Evolutionary conservation across 2,888 invertebrate species (phyloP).

Genomic region (Lithosia quadra): DNA sequence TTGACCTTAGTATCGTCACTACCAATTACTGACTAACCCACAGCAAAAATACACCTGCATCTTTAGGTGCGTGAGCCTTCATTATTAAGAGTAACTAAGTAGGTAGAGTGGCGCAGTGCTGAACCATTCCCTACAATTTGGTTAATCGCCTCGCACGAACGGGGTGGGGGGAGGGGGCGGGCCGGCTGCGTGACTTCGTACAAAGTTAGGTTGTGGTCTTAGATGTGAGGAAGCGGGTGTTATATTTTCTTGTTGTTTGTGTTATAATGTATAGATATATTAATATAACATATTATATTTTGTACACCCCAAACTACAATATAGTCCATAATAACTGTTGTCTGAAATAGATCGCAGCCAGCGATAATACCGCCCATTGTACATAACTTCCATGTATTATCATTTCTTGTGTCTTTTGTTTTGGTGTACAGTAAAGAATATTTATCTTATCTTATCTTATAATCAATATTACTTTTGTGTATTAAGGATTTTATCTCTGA

Average conservation of each 20-base stretch:
- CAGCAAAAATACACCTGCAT: slow-evolving; percentile 39
- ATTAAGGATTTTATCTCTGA: too few relatives aligned
- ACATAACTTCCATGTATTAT: too few relatives aligned
- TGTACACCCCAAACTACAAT: too few relatives aligned
- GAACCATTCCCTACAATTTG: slow-evolving; percentile 73
- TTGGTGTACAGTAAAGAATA: too few relatives aligned
- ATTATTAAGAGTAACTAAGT: slow-evolving; percentile 53
- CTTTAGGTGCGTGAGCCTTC: slow-evolving; percentile 46
- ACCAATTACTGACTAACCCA: slow-evolving; percentile 28
- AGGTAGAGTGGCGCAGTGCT: slow-evolving; percentile 66
- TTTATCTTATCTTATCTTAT: too few relatives aligned
- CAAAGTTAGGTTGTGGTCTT: slow-evolving; percentile 50
- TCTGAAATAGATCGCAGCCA: too few relatives aligned
- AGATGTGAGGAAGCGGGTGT: slow-evolving; percentile 20
- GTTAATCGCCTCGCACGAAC: slow-evolving; percentile 70
- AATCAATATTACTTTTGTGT: too few relatives aligned
- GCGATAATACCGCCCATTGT: too few relatives aligned
- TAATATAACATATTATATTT: too few relatives aligned
- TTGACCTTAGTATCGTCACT: slow-evolving; percentile 10
- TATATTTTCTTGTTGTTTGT: neutral
- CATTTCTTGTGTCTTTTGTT: too few relatives aligned
- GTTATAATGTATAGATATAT: too few relatives aligned
- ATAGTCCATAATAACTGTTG: too few relatives aligned
- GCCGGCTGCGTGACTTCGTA: slow-evolving; percentile 65
- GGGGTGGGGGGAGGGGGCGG: slow-evolving; percentile 31